Evolutionary conservation across 2,888 invertebrate species (phyloP).

Genomic region (Athalia circularis): DNA sequence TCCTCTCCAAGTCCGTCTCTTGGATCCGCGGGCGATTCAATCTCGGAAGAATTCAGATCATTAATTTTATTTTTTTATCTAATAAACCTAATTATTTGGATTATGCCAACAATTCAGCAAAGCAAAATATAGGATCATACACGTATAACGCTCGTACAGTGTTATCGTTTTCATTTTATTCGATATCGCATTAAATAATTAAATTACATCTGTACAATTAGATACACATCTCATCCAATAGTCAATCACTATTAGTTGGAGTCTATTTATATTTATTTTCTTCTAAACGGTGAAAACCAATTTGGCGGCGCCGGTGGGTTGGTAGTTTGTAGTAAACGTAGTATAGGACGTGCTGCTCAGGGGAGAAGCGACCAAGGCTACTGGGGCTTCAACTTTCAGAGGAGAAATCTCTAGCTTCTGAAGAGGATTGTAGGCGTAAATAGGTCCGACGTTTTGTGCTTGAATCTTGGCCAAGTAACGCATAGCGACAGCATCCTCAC

Average conservation of each 20-base stretch:
- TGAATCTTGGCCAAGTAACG: slow-evolving; percentile 45
- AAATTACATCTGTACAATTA: slow-evolving; percentile 28
- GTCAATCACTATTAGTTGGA: slow-evolving; percentile 30
- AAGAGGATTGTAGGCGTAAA: slow-evolving; percentile 44
- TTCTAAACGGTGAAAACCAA: slow-evolving; percentile 39
- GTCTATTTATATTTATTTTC: slow-evolving; percentile 34
- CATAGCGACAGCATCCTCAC: slow-evolving; percentile 41
- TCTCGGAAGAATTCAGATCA: slow-evolving; percentile 17
- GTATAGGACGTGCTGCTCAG: slow-evolving; percentile 39
- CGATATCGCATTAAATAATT: slow-evolving; percentile 34
- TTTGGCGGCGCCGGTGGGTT: slow-evolving; percentile 26
- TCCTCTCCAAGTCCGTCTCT: slow-evolving; percentile 25
- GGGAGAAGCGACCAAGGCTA: slow-evolving; percentile 30
- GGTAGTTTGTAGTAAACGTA: slow-evolving; percentile 40
- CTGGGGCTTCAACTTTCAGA: slow-evolving; percentile 28
- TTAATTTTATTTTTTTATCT: slow-evolving; percentile 19
- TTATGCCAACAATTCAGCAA: slow-evolving; percentile 3
- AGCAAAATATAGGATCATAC: background rate
- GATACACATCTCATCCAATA: slow-evolving; percentile 30
- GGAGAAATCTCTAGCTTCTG: slow-evolving; percentile 40
- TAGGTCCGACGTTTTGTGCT: slow-evolving; percentile 42
- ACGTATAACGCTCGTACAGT: background rate
- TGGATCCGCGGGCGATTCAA: slow-evolving; percentile 17
- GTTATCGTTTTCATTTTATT: slow-evolving; percentile 22
- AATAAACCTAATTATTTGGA: slow-evolving; percentile 17